Conservation (phyloP, 2,888 invertebrate species). For the Agelastica alni region DNA sequence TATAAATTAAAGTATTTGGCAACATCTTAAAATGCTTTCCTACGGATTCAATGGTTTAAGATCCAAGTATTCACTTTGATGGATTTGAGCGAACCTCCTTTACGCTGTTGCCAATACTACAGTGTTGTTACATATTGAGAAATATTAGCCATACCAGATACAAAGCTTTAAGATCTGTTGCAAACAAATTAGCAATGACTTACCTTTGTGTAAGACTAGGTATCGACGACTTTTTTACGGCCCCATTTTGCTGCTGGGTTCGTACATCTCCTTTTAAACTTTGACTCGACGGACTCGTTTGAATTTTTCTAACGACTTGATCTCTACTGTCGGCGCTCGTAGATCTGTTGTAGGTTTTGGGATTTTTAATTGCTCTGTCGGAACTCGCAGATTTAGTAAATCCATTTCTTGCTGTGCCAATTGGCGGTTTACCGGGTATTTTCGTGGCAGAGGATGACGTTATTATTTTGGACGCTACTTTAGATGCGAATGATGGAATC, state of each 20-base stretch:
- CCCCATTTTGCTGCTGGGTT: constrained; percentile 35
- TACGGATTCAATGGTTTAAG: too few relatives aligned
- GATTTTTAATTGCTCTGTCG: constrained; percentile 42
- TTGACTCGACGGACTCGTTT: constrained; percentile 62
- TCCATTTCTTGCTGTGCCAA: constrained; percentile 40
- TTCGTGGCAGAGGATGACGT: constrained; percentile 49
- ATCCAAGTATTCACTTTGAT: too few relatives aligned
- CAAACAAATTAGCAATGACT: too few relatives aligned
- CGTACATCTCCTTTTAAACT: constrained; percentile 60
- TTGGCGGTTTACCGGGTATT: constrained; percentile 54
- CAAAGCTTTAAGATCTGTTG: too few relatives aligned
- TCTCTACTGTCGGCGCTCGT: constrained; percentile 55
- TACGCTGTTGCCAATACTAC: too few relatives aligned
- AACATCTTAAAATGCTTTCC: too few relatives aligned
- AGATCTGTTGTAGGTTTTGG: constrained; percentile 49
- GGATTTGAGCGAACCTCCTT: too few relatives aligned
- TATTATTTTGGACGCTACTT: constrained; percentile 33
- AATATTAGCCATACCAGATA: too few relatives aligned
- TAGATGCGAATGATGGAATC: constrained; percentile 46
- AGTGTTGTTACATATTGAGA: too few relatives aligned
- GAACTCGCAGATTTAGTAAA: constrained; percentile 48
- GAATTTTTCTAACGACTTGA: constrained; percentile 49
- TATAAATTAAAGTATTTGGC: too few relatives aligned
- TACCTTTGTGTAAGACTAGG: constrained; percentile 46
- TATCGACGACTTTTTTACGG: constrained; percentile 48